phyloP scores from a whole-genome alignment of 2,888 invertebrate species.

The Drosophila neonasuta region DNA sequence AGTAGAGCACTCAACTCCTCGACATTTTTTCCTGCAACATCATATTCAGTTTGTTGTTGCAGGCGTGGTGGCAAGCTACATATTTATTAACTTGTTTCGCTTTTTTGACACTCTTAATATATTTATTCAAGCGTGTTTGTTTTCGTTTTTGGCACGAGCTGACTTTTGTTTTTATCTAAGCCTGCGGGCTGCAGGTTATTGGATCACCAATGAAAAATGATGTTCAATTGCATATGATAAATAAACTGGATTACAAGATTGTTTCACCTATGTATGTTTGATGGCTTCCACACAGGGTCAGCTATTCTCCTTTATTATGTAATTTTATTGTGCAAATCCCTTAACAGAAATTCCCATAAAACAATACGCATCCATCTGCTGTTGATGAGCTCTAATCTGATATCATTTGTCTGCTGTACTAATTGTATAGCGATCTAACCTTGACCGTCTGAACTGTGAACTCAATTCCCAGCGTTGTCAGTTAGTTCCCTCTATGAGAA shows the following conservation, averaged over 20 bases:
- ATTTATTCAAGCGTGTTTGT: constrained; percentile 19
- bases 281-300: not conserved
- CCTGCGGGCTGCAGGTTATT: constrained; percentile 62
- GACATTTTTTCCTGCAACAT: constrained; percentile 15
- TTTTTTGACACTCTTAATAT: constrained; percentile 15
- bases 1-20: not conserved
- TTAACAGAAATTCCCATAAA: not conserved
- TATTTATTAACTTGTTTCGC: constrained; percentile 54
- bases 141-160: constrained; percentile 55
- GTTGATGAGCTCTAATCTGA: constrained; percentile 18
- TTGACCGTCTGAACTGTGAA: constrained; percentile 47
- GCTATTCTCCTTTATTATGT: not conserved
- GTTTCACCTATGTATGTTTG: not conserved
- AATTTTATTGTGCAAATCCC: constrained; percentile 1
- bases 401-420: constrained; percentile 17
- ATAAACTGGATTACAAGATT: not conserved
- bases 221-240: not conserved
- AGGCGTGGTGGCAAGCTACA: constrained; percentile 24
- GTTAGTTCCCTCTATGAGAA: not conserved
- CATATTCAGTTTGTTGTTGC: constrained; percentile 40
- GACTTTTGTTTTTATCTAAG: constrained; percentile 22
- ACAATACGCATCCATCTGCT: not conserved
- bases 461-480: constrained; percentile 12
- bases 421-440: constrained; percentile 23
- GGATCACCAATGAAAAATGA: constrained; percentile 54